Base-by-base conservation (phyloP, 2,113 vertebrate species). In the Mirza zaza region DNA sequence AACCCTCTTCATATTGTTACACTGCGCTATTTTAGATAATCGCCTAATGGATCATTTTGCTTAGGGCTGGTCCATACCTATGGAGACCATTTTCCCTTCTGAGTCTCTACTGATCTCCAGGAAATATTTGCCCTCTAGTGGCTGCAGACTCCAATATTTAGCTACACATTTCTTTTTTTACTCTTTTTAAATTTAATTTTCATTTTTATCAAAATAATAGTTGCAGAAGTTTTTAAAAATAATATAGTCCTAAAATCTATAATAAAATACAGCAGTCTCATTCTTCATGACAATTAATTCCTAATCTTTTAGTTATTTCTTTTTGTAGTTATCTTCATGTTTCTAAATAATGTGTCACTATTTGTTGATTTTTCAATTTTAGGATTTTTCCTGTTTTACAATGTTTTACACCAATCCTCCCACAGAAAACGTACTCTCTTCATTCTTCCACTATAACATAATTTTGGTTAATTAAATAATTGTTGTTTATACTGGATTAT, bases 91-190 rank as follows among this genome's bases (percentile, higher is more conserved):
- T 65, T 73, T 4, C 14, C 17, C 8, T 50, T 32, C 20, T 65
- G 18, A 34, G 4, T 36, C 2, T 94, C 65, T 59, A 25, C 12
- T 85, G 6, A 80, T 50, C 17, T 71, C 21, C 55, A 76, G 4
- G 29, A 93, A 96, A 45, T 75, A 95, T 45, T 93, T 71, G 50
- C 73, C 57, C 9, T 77, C n/a, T 90, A 91, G 29, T 94, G 89
- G 52, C n/a, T 85, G 4, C 70, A 91, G 57, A 87, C 1, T 34
- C 68, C 9, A 68, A 70, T 52, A 68, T 67, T 81, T 91, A 95
- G 61, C 96, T 87, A 52, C 1, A 63, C 4, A 57, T 39, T 25
- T 34, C 36, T 71, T 71, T 34, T 48, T 52, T 77, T 13, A 27
- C 0, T 18, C 8, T 57, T 88, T 70, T 84, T 6, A 88, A 83